phyloP scores from a whole-genome alignment of 2,888 invertebrate genomes.

The Cepaea hortensis region DNA sequence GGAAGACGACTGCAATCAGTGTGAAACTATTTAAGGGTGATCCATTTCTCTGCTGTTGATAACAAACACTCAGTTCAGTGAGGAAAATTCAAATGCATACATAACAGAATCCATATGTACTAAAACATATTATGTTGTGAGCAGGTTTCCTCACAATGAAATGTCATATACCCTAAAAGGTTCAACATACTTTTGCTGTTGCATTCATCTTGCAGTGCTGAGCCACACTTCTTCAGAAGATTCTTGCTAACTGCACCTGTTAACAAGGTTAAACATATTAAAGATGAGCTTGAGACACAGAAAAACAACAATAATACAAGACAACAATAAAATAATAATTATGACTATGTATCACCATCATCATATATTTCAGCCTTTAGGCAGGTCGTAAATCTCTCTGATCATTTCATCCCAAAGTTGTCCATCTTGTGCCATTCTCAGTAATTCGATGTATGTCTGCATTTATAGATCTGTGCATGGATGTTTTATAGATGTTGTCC shows the following conservation, averaged over 20 bases:
- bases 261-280: not conserved
- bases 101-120: not conserved
- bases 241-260: conserved; percentile 55
- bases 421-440: not conserved
- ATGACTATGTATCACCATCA: not conserved
- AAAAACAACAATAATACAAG: not conserved
- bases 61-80: no score
- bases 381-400: not conserved
- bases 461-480: not conserved
- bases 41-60: no score
- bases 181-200: conserved; percentile 46
- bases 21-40: no score
- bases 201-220: conserved; percentile 50
- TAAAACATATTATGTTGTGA: no score
- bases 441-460: not conserved
- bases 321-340: not conserved
- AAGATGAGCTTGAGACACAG: not conserved
- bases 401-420: not conserved
- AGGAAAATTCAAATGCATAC: no score
- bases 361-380: not conserved
- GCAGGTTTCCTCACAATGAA: no score
- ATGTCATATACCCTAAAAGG: not conserved
- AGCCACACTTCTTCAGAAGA: conserved; percentile 47
- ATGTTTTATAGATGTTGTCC: no score
- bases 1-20: no score